These are phyloP conservation scores for Sphinx pinastri DNA, from an alignment of 2,888 invertebrate species.

Conservation along the genomic window DNA sequence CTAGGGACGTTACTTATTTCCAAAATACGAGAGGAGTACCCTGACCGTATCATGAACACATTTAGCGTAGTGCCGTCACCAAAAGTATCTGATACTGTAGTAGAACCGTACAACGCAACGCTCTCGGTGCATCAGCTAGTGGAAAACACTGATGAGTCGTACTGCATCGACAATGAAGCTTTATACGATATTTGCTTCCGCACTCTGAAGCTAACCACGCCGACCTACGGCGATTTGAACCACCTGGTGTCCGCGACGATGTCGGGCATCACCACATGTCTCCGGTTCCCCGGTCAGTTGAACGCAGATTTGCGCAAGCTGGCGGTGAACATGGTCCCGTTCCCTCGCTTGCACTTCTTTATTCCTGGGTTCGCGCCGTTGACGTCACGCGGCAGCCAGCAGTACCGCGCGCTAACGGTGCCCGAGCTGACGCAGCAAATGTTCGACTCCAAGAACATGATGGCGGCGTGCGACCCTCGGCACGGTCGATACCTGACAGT, in stretches of 20 bases:
- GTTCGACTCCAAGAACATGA: constrained; percentile 98
- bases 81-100: constrained; percentile 90
- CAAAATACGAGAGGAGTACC: constrained; percentile 89
- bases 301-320: constrained; percentile 94
- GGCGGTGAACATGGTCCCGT: constrained; percentile 96
- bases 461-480: constrained; percentile 96
- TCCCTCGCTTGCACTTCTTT: constrained; percentile 94
- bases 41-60: constrained; percentile 89
- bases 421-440: constrained; percentile 89
- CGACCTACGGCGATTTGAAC: constrained; percentile 91
- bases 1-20: constrained; percentile 88
- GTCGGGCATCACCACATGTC: constrained; percentile 89
- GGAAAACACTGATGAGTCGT: constrained; percentile 90
- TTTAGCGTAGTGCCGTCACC: constrained; percentile 89
- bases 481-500: constrained; percentile 95
- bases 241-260: constrained; percentile 89
- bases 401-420: constrained; percentile 86
- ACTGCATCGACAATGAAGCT: constrained; percentile 91
- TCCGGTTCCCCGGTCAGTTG: constrained; percentile 94
- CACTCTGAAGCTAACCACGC: constrained; percentile 88
- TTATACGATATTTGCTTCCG: constrained; percentile 72
- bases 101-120: constrained; percentile 91
- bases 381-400: constrained; percentile 93
- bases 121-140: constrained; percentile 89
- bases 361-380: constrained; percentile 93